A percentile compares a stretch with the other conserved stretches of the same genome.
phyloP scores from a whole-genome alignment of 2,113 vertebrate species.

The Sinocyclocheilus maitianheensis region DNA sequence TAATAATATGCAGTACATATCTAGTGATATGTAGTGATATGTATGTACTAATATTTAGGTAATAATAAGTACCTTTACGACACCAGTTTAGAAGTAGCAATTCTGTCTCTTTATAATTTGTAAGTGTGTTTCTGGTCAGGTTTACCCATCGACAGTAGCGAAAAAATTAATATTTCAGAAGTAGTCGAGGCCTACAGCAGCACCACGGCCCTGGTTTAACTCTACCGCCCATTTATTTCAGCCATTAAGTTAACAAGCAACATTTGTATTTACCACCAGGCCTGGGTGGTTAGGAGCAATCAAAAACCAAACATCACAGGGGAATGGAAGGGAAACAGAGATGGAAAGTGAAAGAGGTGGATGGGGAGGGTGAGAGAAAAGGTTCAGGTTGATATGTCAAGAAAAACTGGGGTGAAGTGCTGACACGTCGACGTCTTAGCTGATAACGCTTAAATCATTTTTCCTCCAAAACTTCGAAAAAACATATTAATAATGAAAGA shows the following conservation, averaged over 20 bases:
- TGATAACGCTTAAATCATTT: slow-evolving; percentile 99
- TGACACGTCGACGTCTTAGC: slow-evolving; percentile 97
- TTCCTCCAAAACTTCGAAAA: slow-evolving; percentile 99
- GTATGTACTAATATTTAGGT: neutral
- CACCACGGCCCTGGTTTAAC: slow-evolving; percentile 57
- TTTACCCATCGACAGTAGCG: neutral
- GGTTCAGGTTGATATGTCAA: slow-evolving; percentile 95
- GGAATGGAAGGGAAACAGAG: slow-evolving; percentile 27
- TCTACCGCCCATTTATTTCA: slow-evolving; percentile 67
- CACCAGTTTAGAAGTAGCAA: neutral
- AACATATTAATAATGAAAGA: slow-evolving; percentile 86
- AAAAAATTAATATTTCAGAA: slow-evolving; percentile 74
- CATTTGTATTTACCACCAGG: slow-evolving; percentile 80
- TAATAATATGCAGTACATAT: too few relatives aligned
- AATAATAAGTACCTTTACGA: neutral
- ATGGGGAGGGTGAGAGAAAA: slow-evolving; percentile 58
- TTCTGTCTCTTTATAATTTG: neutral
- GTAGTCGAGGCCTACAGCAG: slow-evolving; percentile 61
- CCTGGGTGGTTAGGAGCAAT: slow-evolving; percentile 86
- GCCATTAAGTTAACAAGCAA: slow-evolving; percentile 78
- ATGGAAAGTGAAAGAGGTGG: slow-evolving; percentile 30
- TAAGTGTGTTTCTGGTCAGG: neutral
- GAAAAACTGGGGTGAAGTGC: slow-evolving; percentile 95
- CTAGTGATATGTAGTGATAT: too few relatives aligned
- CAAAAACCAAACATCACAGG: slow-evolving; percentile 80